Evolutionary conservation across 2,113 vertebrate species (phyloP), one percentile per base, ranked within the genome.

Genomic region (Stercorarius parasiticus): DNA sequence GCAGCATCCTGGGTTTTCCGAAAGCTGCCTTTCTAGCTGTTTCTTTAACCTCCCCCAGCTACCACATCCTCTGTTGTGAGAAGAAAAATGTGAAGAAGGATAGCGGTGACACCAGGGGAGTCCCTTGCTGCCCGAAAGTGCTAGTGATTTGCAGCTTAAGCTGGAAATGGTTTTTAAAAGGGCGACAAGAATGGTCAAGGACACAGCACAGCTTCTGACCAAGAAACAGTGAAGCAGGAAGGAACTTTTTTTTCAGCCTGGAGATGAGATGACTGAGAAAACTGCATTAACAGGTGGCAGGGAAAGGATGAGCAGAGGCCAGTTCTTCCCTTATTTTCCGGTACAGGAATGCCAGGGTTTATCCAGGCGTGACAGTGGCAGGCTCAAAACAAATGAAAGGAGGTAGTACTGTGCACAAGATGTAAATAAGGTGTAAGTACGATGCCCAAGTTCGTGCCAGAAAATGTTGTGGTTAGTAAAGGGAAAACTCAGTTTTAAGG

Each of bases 281-380:
- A 29, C 9, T 42, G n/a, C 8, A 7, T 67, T 71, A 22, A 27
- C 0, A 1, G 85, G n/a, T 43, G 38, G 3, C 21, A 56, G 10
- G 34, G 26, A 38, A 70, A 38, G 29, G 15, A 11, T 45, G 23
- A 79, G 20, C 29, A 87, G 64, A 72, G 29, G 6, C 20, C 12
- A 11, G 0, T 55, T 47, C 18, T 56, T 62, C 11, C 29, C 15
- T 30, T 45, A 3, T 20, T 81, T 92, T 70, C 45, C 4, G n/a
- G 13, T 52, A 27, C 38, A 45, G 18, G 25, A 61, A 27, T 69
- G 26, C 38, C 22, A 61, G 40, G 6, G 3, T 53, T 3, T 67
- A 50, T 58, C 26, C 36, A 42, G 49, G 16, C 59, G n/a, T n/a
- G 62, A 67, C 5, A 4, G 52, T 45, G 26, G 13, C 32, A 70